Evolutionary conservation across 1,140 invertebrate genomes (phyloP), one percentile per base, ranked within the genome.

Genomic region (Bombus terrestris): DNA sequence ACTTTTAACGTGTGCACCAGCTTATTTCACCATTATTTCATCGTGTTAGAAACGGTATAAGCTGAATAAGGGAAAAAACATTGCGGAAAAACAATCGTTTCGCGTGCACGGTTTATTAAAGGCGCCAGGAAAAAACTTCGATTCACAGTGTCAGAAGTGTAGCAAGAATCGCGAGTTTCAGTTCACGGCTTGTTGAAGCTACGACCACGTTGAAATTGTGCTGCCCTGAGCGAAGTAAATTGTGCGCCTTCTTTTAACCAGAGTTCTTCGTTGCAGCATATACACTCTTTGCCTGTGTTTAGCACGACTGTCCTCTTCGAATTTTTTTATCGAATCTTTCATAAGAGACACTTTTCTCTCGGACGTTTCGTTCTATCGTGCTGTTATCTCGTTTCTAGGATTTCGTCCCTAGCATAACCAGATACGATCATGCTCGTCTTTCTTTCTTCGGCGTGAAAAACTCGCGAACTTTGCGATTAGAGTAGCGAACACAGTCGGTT

Each of bases 21-120:
- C 5, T 53, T 53, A 12, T 53, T 35, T 75, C 22, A 18, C 10
- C 47, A 53, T 53, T 39, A 25, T 15, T 41, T n/a, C 28, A 71
- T 8, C 28, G 47, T 53, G 47, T 53, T 8, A 22, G 25, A 12
- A 28, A 25, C 25, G 75, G 10, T 74, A 9, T 18, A 73, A 35
- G 72, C 41, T 3, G 12, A 1, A 28, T 0, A 2, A 3, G 2
- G 32, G 10, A 12, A 35, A 35, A 53, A 35, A 28, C 13, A n/a
- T 8, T 6, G 41, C 2, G 35, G 13, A 53, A 80, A 69, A 53
- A 80, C 12, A 25, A 13, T 69, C 78, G 41, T 69, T 69, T 18
- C n/a, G 15, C 62, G 62, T 68, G 41, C 57, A 43, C 64, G 43
- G 39, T 80, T 80, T 80, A 80, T 81, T 72, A 72, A 84, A 71